A percentile compares a stretch with the other conserved stretches of the same genome.
Evolutionary conservation across 2,113 vertebrate genomes (phyloP).

Genomic region (Melanocharis versteri): DNA sequence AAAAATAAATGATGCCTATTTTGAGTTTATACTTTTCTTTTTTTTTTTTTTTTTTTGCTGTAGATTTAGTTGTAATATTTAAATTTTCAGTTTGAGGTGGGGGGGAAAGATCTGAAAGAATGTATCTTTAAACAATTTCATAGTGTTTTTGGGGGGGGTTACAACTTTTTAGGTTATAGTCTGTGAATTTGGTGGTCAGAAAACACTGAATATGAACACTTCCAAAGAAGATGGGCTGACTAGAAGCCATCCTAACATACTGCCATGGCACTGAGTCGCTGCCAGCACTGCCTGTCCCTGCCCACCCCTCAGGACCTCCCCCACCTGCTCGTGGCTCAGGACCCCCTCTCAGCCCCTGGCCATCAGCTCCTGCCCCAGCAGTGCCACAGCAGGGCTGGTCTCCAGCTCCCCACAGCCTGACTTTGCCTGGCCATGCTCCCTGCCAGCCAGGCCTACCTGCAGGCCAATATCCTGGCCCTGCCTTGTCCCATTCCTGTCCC

Average conservation of each 20-base stretch:
- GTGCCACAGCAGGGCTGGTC: not conserved
- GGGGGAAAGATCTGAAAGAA: not conserved
- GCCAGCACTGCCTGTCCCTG: not conserved
- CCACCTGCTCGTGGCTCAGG: accelerated
- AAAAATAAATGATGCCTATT: not conserved
- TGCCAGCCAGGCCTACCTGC: accelerated
- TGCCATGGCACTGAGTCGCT: not conserved
- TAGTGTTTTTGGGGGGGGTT: accelerated
- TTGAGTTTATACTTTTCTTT: not conserved
- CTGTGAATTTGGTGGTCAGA: not conserved
- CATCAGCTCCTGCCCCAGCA: not conserved
- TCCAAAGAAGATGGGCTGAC: not conserved
- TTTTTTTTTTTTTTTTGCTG: not conserved
- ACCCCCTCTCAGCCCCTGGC: not conserved
- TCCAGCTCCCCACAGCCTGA: not conserved
- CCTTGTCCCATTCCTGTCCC: accelerated
- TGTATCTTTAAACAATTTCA: not conserved
- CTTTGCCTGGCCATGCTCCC: not conserved
- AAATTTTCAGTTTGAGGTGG: not conserved
- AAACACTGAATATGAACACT: not conserved
- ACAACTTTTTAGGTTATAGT: not conserved
- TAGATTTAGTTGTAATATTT: not conserved
- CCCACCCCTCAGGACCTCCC: accelerated
- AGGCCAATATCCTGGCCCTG: accelerated
- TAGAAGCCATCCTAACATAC: not conserved